These are phyloP conservation scores for Phylloscopus trochiloides DNA, from an alignment of 2,113 vertebrate species.

Conservation along the genomic window DNA sequence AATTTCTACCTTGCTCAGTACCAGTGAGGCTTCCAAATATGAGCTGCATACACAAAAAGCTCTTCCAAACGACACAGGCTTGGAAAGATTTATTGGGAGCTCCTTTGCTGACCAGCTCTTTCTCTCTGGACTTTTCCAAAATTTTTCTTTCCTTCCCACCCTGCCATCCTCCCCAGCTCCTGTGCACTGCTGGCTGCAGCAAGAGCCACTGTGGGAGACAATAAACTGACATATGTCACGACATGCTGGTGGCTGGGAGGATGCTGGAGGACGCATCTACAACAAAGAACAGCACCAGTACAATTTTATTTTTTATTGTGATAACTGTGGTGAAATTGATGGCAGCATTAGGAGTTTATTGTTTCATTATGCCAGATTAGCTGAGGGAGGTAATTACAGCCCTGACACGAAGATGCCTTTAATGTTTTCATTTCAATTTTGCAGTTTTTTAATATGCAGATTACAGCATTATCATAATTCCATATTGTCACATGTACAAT, in stretches of 20 bases:
- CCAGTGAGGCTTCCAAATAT: not conserved
- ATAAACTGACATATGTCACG: constrained; percentile 66
- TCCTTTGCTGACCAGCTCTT: constrained; percentile 44
- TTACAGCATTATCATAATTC: constrained; percentile 65
- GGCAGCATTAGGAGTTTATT: constrained; percentile 50
- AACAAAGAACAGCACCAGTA: constrained; percentile 66
- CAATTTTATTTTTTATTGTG: constrained; percentile 76
- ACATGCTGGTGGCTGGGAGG: constrained; percentile 34
- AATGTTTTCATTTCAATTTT: constrained; percentile 70
- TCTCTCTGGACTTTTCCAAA: not conserved
- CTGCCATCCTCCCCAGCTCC: constrained; percentile 29
- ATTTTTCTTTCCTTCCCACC: constrained; percentile 22
- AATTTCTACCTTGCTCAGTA: constrained; percentile 41
- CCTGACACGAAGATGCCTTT: constrained; percentile 64
- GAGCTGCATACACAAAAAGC: constrained; percentile 16
- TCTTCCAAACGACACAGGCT: not conserved
- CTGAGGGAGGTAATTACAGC: constrained; percentile 71
- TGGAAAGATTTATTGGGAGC: not conserved
- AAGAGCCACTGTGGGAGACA: constrained; percentile 31
- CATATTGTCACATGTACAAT: constrained; percentile 61
- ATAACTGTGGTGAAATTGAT: constrained; percentile 70
- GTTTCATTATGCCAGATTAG: constrained; percentile 68
- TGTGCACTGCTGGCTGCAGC: constrained; percentile 25
- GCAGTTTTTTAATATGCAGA: constrained; percentile 60
- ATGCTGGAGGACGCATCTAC: constrained; percentile 31